phyloP scores from a whole-genome alignment of 2,113 vertebrate genomes.

The Cavia aperea region DNA sequence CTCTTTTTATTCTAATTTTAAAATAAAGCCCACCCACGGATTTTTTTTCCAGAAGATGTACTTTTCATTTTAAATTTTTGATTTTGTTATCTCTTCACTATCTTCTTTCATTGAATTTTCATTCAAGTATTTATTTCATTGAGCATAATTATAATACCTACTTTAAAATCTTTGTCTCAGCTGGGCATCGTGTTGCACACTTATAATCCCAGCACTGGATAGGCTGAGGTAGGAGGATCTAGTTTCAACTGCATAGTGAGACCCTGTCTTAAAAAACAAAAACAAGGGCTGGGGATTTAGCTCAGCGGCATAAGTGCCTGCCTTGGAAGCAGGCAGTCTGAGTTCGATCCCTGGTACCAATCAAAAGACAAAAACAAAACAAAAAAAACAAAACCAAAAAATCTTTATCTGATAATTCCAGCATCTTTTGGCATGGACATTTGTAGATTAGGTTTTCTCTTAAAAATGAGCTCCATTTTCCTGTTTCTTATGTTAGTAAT shows the following conservation, averaged over 20 bases:
- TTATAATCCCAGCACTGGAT: neutral
- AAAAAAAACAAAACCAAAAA: neutral
- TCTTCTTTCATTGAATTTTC: neutral
- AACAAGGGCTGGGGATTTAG: neutral
- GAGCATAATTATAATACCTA: neutral
- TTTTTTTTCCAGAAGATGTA: neutral
- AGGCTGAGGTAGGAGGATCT: neutral
- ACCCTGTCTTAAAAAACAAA: neutral
- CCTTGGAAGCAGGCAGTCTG: no score
- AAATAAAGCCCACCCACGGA: neutral
- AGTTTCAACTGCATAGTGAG: neutral
- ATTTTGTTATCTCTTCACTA: neutral
- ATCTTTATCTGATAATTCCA: neutral
- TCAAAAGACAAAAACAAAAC: no score
- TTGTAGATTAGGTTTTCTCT: neutral
- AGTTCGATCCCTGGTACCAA: no score
- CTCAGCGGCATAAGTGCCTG: no score
- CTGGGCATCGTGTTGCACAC: neutral
- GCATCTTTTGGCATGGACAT: neutral
- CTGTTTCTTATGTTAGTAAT: neutral
- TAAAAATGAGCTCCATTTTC: neutral
- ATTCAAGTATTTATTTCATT: constrained; percentile 1
- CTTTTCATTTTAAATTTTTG: neutral
- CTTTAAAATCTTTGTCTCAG: neutral
- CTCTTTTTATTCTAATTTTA: neutral